Base-by-base conservation (phyloP, 1,140 invertebrate species). In the Apis dorsata region DNA sequence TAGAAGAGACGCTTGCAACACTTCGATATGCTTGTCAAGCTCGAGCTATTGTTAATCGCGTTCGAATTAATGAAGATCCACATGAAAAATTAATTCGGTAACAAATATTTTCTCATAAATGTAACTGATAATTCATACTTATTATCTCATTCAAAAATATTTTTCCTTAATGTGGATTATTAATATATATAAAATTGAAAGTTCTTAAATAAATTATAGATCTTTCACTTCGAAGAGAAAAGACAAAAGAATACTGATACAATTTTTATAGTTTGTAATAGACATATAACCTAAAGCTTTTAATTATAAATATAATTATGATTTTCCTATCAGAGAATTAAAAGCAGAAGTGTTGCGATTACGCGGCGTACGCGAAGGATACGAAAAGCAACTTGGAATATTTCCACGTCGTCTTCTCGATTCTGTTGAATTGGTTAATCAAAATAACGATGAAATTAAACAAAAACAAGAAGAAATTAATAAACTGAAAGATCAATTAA, bases 21-120 rank as follows among this genome's bases (percentile, higher is more conserved):
- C 94, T 98, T 59, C 95, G 98, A 21, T 98, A 98, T 91, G 97
- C 97, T 11, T 97, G 97, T 91, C 96, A 97, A 90, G 98, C 98
- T 1, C 96, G 98, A 90, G 97, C 97, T 79, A 99, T 99, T 83
- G 95, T 97, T 80, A 98, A 98, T 92, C 95, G 96, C 75, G 96
- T 97, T 21, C 95, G 95, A 84, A 95, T 97, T 76, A 97, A 97
- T 90, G 97, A 97, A 93, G 96, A 97, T 92, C 96, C 97, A 1
- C 96, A 97, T 86, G 96, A 95, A 71, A 92, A 93, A 79, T 86
- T 95, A 70, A 96, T 96, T 90, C 92, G 94, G 84, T 79, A 71
- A 74, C 24, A 63, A 24, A 71, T 55, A 71, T 57, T 59, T 80
- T 24, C 63, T n/a, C 60, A 81, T 59, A 19, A 73, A 57, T 59